Evolutionary conservation across 2,113 vertebrate genomes (phyloP), one percentile per base, ranked within the genome.

Genomic region (Seriola aureovittata): DNA sequence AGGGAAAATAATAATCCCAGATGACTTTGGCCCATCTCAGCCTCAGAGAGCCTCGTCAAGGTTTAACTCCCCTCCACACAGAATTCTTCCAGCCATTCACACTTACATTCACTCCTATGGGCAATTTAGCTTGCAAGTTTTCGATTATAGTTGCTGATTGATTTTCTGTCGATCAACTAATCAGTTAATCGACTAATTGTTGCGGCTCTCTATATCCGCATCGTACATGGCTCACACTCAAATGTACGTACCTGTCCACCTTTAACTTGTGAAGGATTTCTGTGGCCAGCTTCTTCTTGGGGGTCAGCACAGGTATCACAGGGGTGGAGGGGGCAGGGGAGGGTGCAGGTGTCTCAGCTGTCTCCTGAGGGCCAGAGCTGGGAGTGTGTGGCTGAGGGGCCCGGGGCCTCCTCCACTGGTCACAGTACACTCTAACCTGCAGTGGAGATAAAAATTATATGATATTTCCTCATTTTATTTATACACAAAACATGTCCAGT

Each of bases 351-450:
- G 75, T 7, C 29, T 50, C 71, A 46, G 50, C 68, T 38, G 71
- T 69, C 3, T 12, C 21, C 78, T 65, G 66, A 40, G 65, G 32
- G 25, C 12, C 65, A 42, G 74, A 14, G 5, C 46, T 46, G 17
- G 46, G 14, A 21, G 14, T 44, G 1, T 52, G 23, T 3, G 23
- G 14, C 54, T 78, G 72, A 25, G 68, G 34, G 17, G 32, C 60
- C 21, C 36, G 55, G 44, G 62, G 86, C 50, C 66, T 88, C 38
- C 84, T 85, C 92, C 92, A 90, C 60, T 95, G 94, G 78, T 95
- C 88, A 52, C 92, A 93, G 81, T 92, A 88, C 19, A 93, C 76
- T 4, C 81, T 78, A 38, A 90, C 80, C 94, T 94, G 57, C 40
- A 46, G 55, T 19, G 58, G 9, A 0, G 16, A 17, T 32, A 16